Conservation (phyloP, 2,113 vertebrate species). For the Chloebia gouldiae region DNA sequence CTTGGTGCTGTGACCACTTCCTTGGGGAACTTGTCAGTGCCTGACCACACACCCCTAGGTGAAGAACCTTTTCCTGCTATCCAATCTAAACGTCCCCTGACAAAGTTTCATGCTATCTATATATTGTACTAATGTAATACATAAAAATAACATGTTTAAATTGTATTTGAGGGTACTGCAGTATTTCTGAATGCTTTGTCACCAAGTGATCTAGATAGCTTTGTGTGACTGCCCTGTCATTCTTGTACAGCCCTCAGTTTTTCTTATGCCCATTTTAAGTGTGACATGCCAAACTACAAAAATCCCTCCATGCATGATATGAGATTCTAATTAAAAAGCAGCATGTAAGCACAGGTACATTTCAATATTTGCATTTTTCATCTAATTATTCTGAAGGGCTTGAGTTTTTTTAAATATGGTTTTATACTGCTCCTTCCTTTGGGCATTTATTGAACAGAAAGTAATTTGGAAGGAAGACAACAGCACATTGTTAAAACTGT, state of each 20-base stretch:
- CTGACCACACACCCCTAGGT: fast-evolving
- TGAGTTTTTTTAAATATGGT: not conserved
- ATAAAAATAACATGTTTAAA: not conserved
- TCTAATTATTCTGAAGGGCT: not conserved
- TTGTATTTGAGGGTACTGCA: not conserved
- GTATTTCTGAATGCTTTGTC: not conserved
- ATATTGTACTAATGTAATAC: not conserved
- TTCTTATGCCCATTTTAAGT: not conserved
- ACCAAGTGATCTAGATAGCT: not conserved
- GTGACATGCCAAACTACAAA: not conserved
- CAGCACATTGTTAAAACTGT: not conserved
- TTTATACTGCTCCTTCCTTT: not conserved
- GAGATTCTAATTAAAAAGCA: not conserved
- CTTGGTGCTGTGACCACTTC: not conserved
- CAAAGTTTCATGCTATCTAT: not conserved
- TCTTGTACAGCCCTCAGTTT: not conserved
- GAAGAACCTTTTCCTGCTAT: not conserved
- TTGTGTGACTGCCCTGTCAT: not conserved
- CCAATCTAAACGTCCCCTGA: not conserved
- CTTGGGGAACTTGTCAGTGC: not conserved
- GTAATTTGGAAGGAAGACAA: not conserved
- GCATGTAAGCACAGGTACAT: not conserved
- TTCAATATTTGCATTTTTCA: not conserved
- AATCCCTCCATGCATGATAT: not conserved
- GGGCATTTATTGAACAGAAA: not conserved